A percentile compares a stretch with the other conserved stretches of the same genome.
Conservation (phyloP, 2,113 vertebrate genomes). For the Nothocercus nigrocapillus region DNA sequence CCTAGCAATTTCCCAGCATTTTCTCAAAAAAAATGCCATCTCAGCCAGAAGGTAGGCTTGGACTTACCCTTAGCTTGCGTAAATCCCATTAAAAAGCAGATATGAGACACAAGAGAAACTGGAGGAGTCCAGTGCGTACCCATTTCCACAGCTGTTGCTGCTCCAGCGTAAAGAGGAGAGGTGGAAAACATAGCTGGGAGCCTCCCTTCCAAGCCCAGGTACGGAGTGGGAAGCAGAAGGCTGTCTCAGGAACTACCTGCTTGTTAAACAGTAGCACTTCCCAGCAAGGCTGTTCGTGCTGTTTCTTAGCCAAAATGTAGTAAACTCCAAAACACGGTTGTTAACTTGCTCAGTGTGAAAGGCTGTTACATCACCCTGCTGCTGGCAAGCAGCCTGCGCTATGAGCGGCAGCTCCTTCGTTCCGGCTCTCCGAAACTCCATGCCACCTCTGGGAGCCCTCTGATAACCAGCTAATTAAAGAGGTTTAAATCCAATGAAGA, state of each 20-base stretch:
- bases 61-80: neutral
- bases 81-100: neutral
- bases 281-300: slow-evolving; percentile 16
- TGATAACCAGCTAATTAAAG: neutral
- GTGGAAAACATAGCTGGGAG: neutral
- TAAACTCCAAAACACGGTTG: slow-evolving; percentile 16
- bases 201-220: neutral
- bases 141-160: neutral
- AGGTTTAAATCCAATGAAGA: neutral
- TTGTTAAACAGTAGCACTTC: slow-evolving; percentile 3
- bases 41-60: neutral
- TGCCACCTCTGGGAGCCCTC: neutral
- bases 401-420: neutral
- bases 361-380: slow-evolving; percentile 37
- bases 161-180: neutral
- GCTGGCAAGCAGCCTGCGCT: slow-evolving; percentile 47
- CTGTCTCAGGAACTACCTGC: neutral
- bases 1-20: neutral
- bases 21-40: neutral
- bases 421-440: neutral
- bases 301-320: slow-evolving; percentile 38
- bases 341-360: neutral
- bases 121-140: neutral
- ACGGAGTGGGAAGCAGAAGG: neutral
- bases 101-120: neutral